Conservation (phyloP, 2,888 invertebrate genomes). For the Atethmia centrago region DNA sequence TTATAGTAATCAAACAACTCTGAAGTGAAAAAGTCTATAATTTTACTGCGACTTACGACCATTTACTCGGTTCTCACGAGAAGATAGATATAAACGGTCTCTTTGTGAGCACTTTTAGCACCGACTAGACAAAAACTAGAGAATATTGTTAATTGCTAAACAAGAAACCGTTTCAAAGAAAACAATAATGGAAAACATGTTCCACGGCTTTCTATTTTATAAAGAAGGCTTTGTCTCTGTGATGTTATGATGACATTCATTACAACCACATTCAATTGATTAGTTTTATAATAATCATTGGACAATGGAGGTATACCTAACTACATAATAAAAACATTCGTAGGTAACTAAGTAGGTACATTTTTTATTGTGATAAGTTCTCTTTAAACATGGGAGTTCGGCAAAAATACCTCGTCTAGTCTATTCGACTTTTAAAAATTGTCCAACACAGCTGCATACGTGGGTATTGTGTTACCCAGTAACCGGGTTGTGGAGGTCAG, state of each 20-base stretch:
- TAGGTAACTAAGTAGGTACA: neutral
- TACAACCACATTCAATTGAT: neutral
- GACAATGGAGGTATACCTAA: neutral
- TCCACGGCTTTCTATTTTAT: constrained; percentile 36
- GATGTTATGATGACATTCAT: constrained; percentile 2
- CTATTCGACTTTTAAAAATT: neutral
- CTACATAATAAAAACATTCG: neutral
- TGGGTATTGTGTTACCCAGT: too few species aligned
- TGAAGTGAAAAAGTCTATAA: constrained; percentile 24
- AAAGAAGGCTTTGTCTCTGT: constrained; percentile 28
- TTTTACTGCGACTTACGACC: constrained; percentile 15
- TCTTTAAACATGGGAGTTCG: neutral
- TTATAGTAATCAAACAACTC: constrained; percentile 14
- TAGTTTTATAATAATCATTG: neutral
- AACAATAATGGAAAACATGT: constrained; percentile 37
- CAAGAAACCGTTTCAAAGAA: constrained; percentile 46
- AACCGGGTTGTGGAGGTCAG: too few species aligned
- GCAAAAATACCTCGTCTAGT: neutral
- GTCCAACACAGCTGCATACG: neutral
- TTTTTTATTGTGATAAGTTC: neutral
- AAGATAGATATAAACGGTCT: constrained; percentile 20
- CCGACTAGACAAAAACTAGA: constrained; percentile 33
- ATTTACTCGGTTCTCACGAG: constrained; percentile 41
- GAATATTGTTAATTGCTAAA: constrained; percentile 43
- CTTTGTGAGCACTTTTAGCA: constrained; percentile 42